phyloP scores from a whole-genome alignment of 2,888 invertebrate species.

The Archaeoteleia sp. region DNA sequence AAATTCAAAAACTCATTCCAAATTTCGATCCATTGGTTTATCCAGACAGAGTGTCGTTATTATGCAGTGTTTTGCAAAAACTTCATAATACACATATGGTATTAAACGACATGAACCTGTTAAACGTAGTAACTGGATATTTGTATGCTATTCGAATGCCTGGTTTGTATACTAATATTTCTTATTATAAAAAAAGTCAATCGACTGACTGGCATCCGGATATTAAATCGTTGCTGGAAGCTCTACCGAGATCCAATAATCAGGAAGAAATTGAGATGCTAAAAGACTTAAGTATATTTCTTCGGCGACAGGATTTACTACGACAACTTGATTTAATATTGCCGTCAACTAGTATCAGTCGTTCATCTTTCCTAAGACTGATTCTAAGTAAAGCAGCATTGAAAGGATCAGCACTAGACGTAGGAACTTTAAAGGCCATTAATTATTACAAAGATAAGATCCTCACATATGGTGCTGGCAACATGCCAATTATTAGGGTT shows the following conservation, averaged over 20 bases:
- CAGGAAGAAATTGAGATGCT: conserved; percentile 1
- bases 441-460: conserved; percentile 39
- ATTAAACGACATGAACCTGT: too few species aligned
- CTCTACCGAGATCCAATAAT: conserved; percentile 26
- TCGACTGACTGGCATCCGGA: not conserved
- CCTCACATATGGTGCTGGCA: not conserved
- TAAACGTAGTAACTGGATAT: too few species aligned
- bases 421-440: conserved; percentile 15
- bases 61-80: too few species aligned
- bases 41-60: too few species aligned
- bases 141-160: too few species aligned
- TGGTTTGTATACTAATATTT: not conserved
- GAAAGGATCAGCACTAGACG: not conserved
- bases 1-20: too few species aligned
- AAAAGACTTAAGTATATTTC: conserved; percentile 21
- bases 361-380: not conserved
- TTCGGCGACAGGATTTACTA: conserved; percentile 33
- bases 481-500: conserved; percentile 19
- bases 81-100: too few species aligned
- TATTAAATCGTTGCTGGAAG: conserved; percentile 27
- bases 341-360: not conserved
- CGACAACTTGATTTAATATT: conserved; percentile 8
- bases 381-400: not conserved
- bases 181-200: not conserved
- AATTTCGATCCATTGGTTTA: too few species aligned